Conservation (phyloP, 2,113 vertebrate species). For the Aythya baeri region DNA sequence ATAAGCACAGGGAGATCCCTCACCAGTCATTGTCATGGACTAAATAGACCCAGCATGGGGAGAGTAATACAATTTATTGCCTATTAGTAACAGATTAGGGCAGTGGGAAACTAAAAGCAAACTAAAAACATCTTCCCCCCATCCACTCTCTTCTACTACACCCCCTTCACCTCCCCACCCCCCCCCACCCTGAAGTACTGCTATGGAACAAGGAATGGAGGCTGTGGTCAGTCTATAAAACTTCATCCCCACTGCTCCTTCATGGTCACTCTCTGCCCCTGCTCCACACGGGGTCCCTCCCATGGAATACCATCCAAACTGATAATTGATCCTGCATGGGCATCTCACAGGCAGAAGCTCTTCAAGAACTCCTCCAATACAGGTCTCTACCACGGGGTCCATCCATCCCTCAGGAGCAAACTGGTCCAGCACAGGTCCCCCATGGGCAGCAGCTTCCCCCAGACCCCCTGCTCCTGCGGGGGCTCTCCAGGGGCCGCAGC, state of each 20-base stretch:
- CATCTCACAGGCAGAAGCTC: background rate
- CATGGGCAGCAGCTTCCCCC: background rate
- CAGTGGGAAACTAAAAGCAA: background rate
- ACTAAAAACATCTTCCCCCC: background rate
- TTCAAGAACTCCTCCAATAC: background rate
- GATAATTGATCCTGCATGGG: background rate
- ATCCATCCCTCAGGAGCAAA: background rate
- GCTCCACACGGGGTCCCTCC: background rate
- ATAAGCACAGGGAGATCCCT: background rate
- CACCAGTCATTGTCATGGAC: background rate
- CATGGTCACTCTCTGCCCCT: background rate
- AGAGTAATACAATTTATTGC: background rate
- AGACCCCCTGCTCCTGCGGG: background rate
- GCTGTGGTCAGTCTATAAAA: background rate
- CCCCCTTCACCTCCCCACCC: background rate
- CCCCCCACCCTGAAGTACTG: background rate
- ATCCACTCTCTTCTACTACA: background rate
- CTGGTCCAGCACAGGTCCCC: background rate
- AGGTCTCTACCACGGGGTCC: background rate
- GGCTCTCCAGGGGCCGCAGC: no score
- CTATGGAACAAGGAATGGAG: background rate
- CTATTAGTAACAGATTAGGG: no score
- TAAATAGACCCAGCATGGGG: background rate
- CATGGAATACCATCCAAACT: background rate
- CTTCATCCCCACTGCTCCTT: background rate